Conservation (phyloP, 2,888 invertebrate species). For the Thumatha senex region DNA sequence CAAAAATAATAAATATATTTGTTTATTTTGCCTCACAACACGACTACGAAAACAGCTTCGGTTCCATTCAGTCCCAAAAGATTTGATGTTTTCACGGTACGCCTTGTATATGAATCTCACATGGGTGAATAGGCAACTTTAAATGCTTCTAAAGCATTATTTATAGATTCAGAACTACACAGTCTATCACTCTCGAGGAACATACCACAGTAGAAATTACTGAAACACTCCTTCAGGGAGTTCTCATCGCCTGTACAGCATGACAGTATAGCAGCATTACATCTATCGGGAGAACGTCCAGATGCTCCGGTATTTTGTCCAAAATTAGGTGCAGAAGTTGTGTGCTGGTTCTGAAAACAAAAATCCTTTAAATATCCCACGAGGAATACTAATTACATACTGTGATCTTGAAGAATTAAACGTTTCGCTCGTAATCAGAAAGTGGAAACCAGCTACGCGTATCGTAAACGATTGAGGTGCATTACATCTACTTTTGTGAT, state of each 20-base stretch:
- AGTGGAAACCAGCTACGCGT: slow-evolving; percentile 36
- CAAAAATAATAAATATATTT: too few relatives aligned
- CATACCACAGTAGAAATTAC: slow-evolving; percentile 45
- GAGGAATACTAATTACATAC: not conserved
- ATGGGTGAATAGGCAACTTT: slow-evolving; percentile 50
- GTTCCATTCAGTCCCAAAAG: too few relatives aligned
- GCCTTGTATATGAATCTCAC: slow-evolving; percentile 22
- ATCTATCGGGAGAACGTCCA: slow-evolving; percentile 38
- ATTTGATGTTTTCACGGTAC: too few relatives aligned
- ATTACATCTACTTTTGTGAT: slow-evolving; percentile 14
- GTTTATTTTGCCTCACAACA: too few relatives aligned
- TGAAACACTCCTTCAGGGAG: slow-evolving; percentile 52
- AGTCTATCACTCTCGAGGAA: slow-evolving; percentile 41
- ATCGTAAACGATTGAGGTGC: slow-evolving; percentile 19
- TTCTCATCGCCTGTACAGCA: slow-evolving; percentile 49
- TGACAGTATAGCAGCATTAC: slow-evolving; percentile 59
- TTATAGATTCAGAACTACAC: slow-evolving; percentile 46
- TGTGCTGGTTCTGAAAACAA: slow-evolving; percentile 28
- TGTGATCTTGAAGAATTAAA: slow-evolving; percentile 20
- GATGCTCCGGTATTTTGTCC: not conserved
- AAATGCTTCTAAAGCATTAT: slow-evolving; percentile 50
- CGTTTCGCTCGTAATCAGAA: slow-evolving; percentile 35
- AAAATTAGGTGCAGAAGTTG: slow-evolving; percentile 35
- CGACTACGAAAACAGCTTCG: too few relatives aligned
- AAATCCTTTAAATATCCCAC: not conserved